Conservation (phyloP, 1,140 invertebrate genomes). For the Orchestia grillus region DNA sequence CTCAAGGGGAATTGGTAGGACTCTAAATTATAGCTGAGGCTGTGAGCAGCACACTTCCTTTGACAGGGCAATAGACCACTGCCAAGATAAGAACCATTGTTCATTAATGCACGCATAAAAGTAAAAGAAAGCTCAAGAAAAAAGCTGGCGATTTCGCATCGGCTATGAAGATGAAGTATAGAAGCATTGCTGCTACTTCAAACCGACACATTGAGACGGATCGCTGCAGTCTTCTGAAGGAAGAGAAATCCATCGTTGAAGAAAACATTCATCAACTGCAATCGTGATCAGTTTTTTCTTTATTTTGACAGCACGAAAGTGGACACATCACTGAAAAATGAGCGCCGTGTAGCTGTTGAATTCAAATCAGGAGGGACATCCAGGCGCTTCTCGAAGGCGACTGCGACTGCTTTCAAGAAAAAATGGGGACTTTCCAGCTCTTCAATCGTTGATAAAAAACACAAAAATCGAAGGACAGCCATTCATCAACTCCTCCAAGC, state of each 20-base stretch:
- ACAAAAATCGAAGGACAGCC: neutral
- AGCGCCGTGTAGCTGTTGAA: neutral
- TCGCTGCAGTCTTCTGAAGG: neutral
- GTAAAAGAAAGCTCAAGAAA: neutral
- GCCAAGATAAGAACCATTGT: neutral
- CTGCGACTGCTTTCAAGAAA: neutral
- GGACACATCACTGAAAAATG: neutral
- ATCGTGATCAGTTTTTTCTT: neutral
- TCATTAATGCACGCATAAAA: neutral
- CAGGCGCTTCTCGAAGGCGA: neutral
- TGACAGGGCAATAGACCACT: neutral
- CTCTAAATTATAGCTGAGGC: neutral
- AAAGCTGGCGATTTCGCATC: neutral
- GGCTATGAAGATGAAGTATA: neutral
- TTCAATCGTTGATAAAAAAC: neutral
- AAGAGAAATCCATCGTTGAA: neutral
- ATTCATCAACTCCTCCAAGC: neutral
- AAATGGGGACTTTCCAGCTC: neutral
- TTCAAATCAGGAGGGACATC: neutral
- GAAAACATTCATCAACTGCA: neutral
- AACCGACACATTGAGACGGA: neutral
- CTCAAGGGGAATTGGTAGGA: neutral
- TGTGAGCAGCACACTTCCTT: neutral
- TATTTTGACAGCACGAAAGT: neutral
- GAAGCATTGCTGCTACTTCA: neutral